These are phyloP conservation scores for Acanthurus tractus DNA, from an alignment of 2,797 vertebrate genomes.

Conservation along the genomic window DNA sequence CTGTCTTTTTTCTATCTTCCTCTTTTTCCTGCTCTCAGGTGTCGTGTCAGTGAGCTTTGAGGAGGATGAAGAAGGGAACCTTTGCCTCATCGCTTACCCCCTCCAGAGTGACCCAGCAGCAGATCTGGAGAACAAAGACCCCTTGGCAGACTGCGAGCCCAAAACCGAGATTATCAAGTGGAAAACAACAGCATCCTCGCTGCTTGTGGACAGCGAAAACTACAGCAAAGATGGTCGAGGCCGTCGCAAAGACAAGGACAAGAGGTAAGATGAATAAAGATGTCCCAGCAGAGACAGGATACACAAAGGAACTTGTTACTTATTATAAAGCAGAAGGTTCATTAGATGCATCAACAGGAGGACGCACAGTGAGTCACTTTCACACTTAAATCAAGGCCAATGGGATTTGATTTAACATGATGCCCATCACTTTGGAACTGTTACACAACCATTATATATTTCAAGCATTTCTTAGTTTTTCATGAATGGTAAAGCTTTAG, in stretches of 20 bases:
- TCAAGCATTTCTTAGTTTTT: conserved; percentile 2
- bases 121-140: conserved; percentile 91
- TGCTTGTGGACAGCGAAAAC: conserved; percentile 90
- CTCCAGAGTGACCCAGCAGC: conserved; percentile 89
- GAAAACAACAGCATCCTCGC: conserved; percentile 84
- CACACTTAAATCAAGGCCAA: not conserved
- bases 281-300: not conserved
- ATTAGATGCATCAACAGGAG: not conserved
- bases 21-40: conserved; percentile 79
- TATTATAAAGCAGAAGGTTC: not conserved
- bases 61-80: conserved; percentile 95
- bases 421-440: not conserved
- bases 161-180: conserved; percentile 90
- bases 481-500: conserved; percentile 13
- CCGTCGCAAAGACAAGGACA: conserved; percentile 92
- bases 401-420: conserved; percentile 10
- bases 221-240: conserved; percentile 88
- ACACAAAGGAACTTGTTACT: not conserved
- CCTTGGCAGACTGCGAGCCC: conserved; percentile 88
- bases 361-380: conserved; percentile 18
- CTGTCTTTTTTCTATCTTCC: not conserved
- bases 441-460: conserved; percentile 9
- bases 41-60: conserved; percentile 96
- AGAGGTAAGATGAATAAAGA: conserved; percentile 85
- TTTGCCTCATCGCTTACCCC: conserved; percentile 96